Base-by-base conservation (phyloP, 2,797 vertebrate species). In the Poecile montanus region DNA sequence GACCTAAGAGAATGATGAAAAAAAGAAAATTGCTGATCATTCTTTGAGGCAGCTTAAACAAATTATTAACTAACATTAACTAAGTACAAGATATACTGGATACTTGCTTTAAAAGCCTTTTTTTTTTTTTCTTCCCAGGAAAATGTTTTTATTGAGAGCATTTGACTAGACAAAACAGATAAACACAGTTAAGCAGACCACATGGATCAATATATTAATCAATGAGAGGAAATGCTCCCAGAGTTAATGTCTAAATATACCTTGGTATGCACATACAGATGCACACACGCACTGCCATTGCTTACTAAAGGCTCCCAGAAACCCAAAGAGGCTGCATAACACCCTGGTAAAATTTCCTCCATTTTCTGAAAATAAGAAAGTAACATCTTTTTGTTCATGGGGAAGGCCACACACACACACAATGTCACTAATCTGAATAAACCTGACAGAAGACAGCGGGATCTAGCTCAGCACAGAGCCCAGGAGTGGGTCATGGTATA, bases 251-350 rank as follows among this genome's bases (percentile, higher is more conserved):
- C 34, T 80, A 21, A 50, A 30, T 80, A 53, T 29, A 34, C 13
- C 21, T 66, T 79, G 56, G 56, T 36, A 44, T 12, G 9, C 10
- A 29, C 32, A n/a, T 25, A 47, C 12, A 87, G 25, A 50, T 40
- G 48, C 11, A 57, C 3, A 50, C 7, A 29, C 0, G 0, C 23
- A 36, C 3, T 40, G 6, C 18, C 66, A 4, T 42, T 71, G 34
- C 34, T 77, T 58, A 40, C 4, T 48, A 76, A 73, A 85, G 7
- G 19, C 32, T 65, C 32, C 26, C 32, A 85, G 58, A 89, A 83
- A 60, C 4, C 4, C 21, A 63, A 48, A 67, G 32, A 65, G 34
- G 27, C 23, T 73, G 18, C 7, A 11, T 22, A 38, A n/a, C 6
- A 53, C 6, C 16, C 25, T 74, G 42, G 38, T 50, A 79, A 77